Percentiles rank a stretch among this genome's conserved stretches.
Conservation (phyloP, 2,888 invertebrate species). For the Mechanitis messenoides region DNA sequence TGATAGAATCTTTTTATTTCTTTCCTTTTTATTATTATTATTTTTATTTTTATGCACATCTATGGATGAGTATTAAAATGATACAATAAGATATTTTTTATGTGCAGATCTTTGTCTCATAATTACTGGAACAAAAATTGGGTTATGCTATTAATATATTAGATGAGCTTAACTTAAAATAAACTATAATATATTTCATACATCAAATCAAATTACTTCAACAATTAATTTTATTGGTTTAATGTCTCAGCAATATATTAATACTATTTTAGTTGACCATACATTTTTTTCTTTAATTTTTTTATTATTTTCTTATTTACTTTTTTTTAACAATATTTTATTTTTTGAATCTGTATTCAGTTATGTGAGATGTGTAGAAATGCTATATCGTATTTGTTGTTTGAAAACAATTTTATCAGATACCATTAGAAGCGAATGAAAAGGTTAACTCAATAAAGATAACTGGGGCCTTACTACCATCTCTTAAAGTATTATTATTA, state of each 20-base stretch:
- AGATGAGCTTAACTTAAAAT: too few relatives aligned
- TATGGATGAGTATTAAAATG: too few relatives aligned
- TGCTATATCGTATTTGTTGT: slow-evolving; percentile 17
- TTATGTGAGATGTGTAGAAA: background rate
- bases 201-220: too few relatives aligned
- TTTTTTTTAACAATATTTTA: background rate
- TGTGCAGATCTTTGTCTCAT: too few relatives aligned
- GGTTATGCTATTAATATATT: too few relatives aligned
- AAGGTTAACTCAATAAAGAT: slow-evolving; percentile 64
- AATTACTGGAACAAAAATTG: too few relatives aligned
- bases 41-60: too few relatives aligned
- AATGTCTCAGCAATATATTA: background rate
- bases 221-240: slow-evolving; percentile 4
- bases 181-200: too few relatives aligned
- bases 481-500: slow-evolving; percentile 30
- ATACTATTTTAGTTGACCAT: background rate
- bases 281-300: background rate
- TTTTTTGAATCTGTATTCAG: background rate
- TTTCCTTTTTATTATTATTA: too few relatives aligned
- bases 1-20: too few relatives aligned
- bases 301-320: background rate
- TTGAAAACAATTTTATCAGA: slow-evolving; percentile 39
- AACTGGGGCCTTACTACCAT: slow-evolving; percentile 17
- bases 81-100: too few relatives aligned
- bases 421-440: slow-evolving; percentile 48